Conservation (phyloP, 2,888 invertebrate genomes). For the Xanthia icteritia region DNA sequence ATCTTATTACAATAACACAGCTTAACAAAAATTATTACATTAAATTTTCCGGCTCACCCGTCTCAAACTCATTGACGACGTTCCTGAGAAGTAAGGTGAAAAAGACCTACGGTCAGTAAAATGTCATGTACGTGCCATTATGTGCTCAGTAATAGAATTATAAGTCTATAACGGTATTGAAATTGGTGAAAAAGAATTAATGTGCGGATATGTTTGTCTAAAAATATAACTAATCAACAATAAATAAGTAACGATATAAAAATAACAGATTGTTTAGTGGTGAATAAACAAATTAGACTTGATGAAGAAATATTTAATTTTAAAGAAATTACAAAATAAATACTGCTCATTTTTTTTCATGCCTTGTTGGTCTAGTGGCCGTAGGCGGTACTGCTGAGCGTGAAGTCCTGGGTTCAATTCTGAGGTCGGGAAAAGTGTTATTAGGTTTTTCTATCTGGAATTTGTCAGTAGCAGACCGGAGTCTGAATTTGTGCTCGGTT, state of each 20-base stretch:
- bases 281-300: not conserved
- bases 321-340: not conserved
- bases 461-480: too few relatives aligned
- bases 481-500: too few relatives aligned
- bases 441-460: too few relatives aligned
- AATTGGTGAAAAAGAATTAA: slow-evolving; percentile 18
- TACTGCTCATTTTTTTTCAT: slow-evolving; percentile 6
- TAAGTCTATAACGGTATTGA: slow-evolving; percentile 42
- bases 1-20: slow-evolving; percentile 88
- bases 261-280: not conserved
- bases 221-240: slow-evolving; percentile 49
- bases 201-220: not conserved
- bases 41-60: slow-evolving; percentile 55
- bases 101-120: slow-evolving; percentile 57
- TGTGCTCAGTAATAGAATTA: slow-evolving; percentile 65
- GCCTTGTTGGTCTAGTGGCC: too few relatives aligned
- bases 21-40: slow-evolving; percentile 81
- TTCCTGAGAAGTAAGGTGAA: slow-evolving; percentile 45
- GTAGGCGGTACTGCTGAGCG: too few relatives aligned
- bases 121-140: slow-evolving; percentile 71
- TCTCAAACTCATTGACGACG: slow-evolving; percentile 39
- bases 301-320: not conserved
- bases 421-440: too few relatives aligned
- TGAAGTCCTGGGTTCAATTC: too few relatives aligned
- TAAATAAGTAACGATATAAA: slow-evolving; percentile 43